A percentile compares a stretch with the other conserved stretches of the same genome.
Conservation (phyloP, 2,797 vertebrate genomes). For the Enteromius treurensis region DNA sequence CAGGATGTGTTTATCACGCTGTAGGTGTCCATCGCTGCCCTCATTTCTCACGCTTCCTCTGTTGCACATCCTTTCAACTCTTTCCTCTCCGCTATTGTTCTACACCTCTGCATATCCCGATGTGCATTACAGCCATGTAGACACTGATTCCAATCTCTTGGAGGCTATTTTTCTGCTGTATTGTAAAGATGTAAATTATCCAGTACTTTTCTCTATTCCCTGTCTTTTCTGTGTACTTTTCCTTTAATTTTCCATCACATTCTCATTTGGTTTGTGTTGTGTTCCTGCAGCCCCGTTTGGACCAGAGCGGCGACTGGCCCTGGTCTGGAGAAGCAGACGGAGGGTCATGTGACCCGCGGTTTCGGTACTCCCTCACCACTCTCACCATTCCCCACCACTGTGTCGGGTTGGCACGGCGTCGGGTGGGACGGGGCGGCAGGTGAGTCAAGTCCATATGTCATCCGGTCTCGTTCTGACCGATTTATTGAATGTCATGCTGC, state of each 20-base stretch:
- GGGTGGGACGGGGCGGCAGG: slow-evolving; percentile 94
- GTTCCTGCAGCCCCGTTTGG: slow-evolving; percentile 83
- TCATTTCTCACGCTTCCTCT: neutral
- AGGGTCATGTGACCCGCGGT: slow-evolving; percentile 86
- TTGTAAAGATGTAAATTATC: neutral
- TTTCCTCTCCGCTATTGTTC: neutral
- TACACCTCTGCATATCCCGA: neutral
- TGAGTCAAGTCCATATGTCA: slow-evolving; percentile 63
- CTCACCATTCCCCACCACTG: slow-evolving; percentile 89
- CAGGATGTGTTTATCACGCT: slow-evolving; percentile 97
- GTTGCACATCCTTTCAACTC: slow-evolving; percentile 28
- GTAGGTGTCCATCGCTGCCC: slow-evolving; percentile 79
- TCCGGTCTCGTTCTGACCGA: neutral
- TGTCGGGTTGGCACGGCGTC: slow-evolving; percentile 92
- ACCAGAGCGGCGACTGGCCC: slow-evolving; percentile 90
- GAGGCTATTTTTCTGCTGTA: neutral
- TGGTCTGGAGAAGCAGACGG: slow-evolving; percentile 91
- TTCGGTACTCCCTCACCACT: slow-evolving; percentile 95
- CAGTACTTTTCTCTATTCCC: neutral
- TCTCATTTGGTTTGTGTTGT: neutral
- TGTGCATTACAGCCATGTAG: neutral
- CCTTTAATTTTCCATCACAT: neutral
- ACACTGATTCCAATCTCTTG: neutral
- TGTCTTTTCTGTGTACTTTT: neutral
- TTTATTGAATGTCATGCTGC: neutral